Conservation (phyloP, 1,140 invertebrate genomes). For the Vollenhovia emeryi region DNA sequence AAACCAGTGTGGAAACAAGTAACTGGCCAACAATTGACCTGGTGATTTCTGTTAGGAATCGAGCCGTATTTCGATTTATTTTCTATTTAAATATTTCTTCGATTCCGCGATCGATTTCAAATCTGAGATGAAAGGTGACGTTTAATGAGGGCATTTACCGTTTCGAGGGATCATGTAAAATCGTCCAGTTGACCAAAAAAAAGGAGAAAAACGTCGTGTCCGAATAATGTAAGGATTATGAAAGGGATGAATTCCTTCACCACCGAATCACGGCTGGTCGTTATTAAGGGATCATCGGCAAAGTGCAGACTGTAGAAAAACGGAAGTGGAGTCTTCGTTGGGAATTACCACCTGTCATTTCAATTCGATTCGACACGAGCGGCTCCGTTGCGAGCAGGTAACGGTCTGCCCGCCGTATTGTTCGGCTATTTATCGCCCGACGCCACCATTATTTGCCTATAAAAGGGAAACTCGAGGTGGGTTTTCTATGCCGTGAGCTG, state of each 20-base stretch:
- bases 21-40: neutral
- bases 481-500: constrained; percentile 53
- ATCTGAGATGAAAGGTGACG: neutral
- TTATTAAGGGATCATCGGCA: constrained; percentile 60
- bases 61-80: neutral
- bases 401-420: constrained; percentile 65
- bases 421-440: constrained; percentile 58
- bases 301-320: constrained; percentile 37
- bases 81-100: neutral
- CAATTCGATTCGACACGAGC: constrained; percentile 23
- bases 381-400: constrained; percentile 55
- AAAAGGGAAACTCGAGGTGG: constrained; percentile 22
- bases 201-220: neutral
- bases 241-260: constrained; percentile 58
- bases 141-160: neutral
- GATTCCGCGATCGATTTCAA: neutral
- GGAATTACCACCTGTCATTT: constrained; percentile 66
- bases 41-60: neutral
- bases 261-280: constrained; percentile 60
- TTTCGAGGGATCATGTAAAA: neutral
- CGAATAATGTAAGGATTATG: neutral
- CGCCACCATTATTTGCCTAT: constrained; percentile 50
- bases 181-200: neutral
- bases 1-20: neutral
- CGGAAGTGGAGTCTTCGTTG: constrained; percentile 25